Conservation (phyloP, 2,888 invertebrate genomes). For the Steinernema scapterisci region DNA sequence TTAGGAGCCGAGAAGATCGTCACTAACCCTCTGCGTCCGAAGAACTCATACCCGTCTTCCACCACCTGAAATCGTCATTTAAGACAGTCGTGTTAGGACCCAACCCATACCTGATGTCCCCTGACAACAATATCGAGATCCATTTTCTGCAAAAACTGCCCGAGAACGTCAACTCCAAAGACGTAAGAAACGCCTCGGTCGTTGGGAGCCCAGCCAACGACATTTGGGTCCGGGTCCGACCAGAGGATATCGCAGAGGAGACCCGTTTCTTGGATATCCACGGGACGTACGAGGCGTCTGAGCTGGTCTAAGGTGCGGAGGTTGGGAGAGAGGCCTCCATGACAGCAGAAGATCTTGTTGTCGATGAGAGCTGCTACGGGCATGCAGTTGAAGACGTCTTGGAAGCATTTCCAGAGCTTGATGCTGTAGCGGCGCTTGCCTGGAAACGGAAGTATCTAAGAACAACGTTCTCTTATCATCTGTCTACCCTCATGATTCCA, state of each 20-base stretch:
- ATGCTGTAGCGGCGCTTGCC: constrained; percentile 62
- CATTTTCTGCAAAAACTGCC: constrained; percentile 62
- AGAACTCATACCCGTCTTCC: constrained; percentile 64
- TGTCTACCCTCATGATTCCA: neutral
- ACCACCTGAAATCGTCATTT: constrained; percentile 47
- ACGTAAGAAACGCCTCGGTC: constrained; percentile 64
- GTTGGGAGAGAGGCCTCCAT: constrained; percentile 63
- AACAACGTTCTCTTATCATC: too few relatives aligned
- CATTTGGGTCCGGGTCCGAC: constrained; percentile 63
- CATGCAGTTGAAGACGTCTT: constrained; percentile 66
- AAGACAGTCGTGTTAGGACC: neutral
- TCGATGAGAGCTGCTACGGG: constrained; percentile 65
- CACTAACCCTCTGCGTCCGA: constrained; percentile 69
- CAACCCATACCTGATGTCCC: constrained; percentile 56
- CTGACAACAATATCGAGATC: constrained; percentile 65
- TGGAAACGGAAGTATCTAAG: too few relatives aligned
- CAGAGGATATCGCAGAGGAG: constrained; percentile 63
- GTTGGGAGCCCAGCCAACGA: constrained; percentile 64
- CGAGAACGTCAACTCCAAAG: constrained; percentile 63
- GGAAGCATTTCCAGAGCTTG: constrained; percentile 65
- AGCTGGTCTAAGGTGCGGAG: constrained; percentile 63
- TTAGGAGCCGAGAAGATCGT: constrained; percentile 73
- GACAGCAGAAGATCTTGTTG: constrained; percentile 64
- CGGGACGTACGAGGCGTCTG: constrained; percentile 59
- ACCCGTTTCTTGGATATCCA: constrained; percentile 64